Conservation (phyloP, 1,140 invertebrate species). For the Uloborus diversus region DNA sequence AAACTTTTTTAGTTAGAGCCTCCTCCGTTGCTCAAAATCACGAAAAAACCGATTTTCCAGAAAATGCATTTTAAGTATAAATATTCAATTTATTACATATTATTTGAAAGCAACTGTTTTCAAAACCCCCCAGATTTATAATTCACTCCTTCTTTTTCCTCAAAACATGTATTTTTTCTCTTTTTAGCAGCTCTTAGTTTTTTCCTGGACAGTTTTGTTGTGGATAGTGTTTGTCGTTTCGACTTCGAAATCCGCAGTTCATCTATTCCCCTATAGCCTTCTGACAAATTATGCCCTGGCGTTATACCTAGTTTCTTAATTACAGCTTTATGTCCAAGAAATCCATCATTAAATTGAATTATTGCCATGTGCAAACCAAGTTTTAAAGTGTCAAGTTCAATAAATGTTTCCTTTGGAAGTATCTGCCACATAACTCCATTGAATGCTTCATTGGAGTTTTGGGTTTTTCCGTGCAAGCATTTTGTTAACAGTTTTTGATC, state of each 20-base stretch:
- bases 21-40: too few species aligned
- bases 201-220: neutral
- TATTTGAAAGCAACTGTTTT: too few species aligned
- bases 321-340: neutral
- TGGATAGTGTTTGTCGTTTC: neutral
- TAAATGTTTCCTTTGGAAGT: conserved; percentile 17
- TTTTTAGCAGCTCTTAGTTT: neutral
- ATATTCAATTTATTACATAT: too few species aligned
- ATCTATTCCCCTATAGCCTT: neutral
- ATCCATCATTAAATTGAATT: conserved; percentile 13
- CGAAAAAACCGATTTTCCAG: too few species aligned
- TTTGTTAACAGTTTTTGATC: conserved; percentile 7
- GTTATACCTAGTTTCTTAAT: conserved; percentile 2
- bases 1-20: too few species aligned
- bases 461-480: conserved; percentile 26
- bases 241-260: neutral
- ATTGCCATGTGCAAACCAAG: conserved; percentile 11
- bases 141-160: neutral
- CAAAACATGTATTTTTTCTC: neutral
- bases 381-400: neutral
- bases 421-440: conserved; percentile 19
- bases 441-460: too few species aligned
- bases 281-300: neutral
- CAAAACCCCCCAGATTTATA: neutral
- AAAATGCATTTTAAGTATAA: too few species aligned